Base-by-base conservation (phyloP, 1,140 invertebrate genomes). In the Tetranychus urticae region DNA sequence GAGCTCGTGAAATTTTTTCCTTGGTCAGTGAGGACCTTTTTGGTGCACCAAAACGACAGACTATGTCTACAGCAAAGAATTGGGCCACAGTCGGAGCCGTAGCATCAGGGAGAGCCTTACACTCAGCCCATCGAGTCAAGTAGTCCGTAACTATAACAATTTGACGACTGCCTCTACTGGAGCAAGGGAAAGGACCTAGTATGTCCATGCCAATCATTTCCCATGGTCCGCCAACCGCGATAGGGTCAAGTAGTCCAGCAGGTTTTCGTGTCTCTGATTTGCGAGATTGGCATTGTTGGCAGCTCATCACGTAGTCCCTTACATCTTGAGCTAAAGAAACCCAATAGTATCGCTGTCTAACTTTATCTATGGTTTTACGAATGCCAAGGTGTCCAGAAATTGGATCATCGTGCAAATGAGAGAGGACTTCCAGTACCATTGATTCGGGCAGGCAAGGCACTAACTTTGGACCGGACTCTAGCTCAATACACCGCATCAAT, bases 121-220 rank as follows among this genome's bases (percentile, higher is more conserved):
- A 65, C 50, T 68, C 64, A 7, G 61, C 46, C 57, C 60, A 72
- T 61, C 69, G 68, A 3, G 70, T 70, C 12, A 68, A 65, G 50
- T 69, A 69, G 60, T 70, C 67, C 4, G 62, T 61, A 0, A 65
- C 54, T 14, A 68, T 63, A 3, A 69, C 52, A 46, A 70, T 65
- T 37, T 68, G 66, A n/a, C 62, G 64, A 35, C 69, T 69, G 2
- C 68, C 69, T 34, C 58, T 33, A 4, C 4, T 12, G 4, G 59
- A 14, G 14, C 8, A 5, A 10, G 42, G 45, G 23, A 59, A 39
- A 10, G 58, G 39, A 7, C 58, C 58, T 42, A 59, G 2, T 14
- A 59, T 39, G 34, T 59, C 58, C n/a, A 59, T 59, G 3, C 34
- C 58, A 4, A 35, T 12, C 14, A 42, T 10, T 59, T 59, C 58